phyloP scores from a whole-genome alignment of 2,113 vertebrate species.

The Albula glossodonta region DNA sequence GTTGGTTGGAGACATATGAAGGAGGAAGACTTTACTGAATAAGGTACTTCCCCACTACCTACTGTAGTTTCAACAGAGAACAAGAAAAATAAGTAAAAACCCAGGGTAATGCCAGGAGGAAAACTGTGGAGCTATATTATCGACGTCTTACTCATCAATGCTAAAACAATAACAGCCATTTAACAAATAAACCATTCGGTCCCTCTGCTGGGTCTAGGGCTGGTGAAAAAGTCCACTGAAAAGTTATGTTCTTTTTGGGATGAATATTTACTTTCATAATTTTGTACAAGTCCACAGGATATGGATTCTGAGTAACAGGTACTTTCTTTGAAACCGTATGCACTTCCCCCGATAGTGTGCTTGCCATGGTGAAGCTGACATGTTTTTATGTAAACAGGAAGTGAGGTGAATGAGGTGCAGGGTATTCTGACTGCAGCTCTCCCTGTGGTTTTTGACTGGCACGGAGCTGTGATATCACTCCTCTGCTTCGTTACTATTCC shows the following conservation, averaged over 20 bases:
- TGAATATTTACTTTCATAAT: background rate
- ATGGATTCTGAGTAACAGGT: background rate
- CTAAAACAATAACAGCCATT: too few relatives aligned
- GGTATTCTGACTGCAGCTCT: background rate
- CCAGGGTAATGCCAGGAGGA: too few relatives aligned
- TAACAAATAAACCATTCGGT: too few relatives aligned
- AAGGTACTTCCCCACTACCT: background rate
- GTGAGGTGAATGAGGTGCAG: background rate
- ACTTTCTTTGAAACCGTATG: background rate
- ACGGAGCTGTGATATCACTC: background rate
- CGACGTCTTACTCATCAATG: too few relatives aligned
- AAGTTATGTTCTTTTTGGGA: background rate
- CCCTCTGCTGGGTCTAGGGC: too few relatives aligned
- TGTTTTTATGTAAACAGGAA: background rate
- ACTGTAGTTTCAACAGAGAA: background rate
- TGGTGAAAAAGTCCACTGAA: background rate
- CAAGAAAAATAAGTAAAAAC: background rate
- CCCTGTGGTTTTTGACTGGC: background rate
- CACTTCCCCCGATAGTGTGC: background rate
- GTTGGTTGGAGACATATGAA: background rate
- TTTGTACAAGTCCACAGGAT: background rate
- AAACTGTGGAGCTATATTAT: too few relatives aligned
- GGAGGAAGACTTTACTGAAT: background rate
- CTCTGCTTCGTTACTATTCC: background rate
- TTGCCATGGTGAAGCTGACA: slow-evolving; percentile 2